Conservation (phyloP, 1,140 invertebrate genomes). For the Drosophila teissieri region DNA sequence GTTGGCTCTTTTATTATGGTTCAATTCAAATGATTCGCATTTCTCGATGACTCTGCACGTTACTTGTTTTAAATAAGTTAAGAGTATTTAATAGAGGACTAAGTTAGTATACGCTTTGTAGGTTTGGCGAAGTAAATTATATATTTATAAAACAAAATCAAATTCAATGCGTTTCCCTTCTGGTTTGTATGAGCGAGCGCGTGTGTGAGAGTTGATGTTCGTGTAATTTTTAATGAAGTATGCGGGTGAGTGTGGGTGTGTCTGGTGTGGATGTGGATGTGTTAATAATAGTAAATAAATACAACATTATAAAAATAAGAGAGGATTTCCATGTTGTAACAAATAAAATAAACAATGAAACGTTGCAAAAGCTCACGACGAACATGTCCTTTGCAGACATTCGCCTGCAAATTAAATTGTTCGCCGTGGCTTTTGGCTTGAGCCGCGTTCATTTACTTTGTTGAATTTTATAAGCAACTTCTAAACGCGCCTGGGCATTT, state of each 20-base stretch:
- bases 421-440: constrained; percentile 5
- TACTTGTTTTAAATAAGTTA: constrained; percentile 72
- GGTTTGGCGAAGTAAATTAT: constrained; percentile 72
- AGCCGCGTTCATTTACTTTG: constrained; percentile 11
- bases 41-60: constrained; percentile 46
- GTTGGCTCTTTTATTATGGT: constrained; percentile 35
- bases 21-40: constrained; percentile 36
- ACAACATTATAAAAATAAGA: constrained; percentile 78
- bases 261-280: constrained; percentile 7
- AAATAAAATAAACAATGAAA: constrained; percentile 51
- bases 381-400: not conserved
- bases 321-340: constrained; percentile 53
- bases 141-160: constrained; percentile 75
- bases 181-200: constrained; percentile 31
- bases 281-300: constrained; percentile 75
- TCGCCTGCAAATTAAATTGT: not conserved
- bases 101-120: constrained; percentile 77
- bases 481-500: constrained; percentile 17
- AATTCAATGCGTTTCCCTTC: constrained; percentile 54
- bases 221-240: constrained; percentile 9
- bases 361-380: constrained; percentile 37
- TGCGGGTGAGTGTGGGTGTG: constrained; percentile 23
- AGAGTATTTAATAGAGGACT: constrained; percentile 79
- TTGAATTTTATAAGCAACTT: constrained; percentile 15
- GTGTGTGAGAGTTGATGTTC: constrained; percentile 11